phyloP scores from a whole-genome alignment of 2,797 vertebrate genomes.

The Melanotaenia pygmaea region DNA sequence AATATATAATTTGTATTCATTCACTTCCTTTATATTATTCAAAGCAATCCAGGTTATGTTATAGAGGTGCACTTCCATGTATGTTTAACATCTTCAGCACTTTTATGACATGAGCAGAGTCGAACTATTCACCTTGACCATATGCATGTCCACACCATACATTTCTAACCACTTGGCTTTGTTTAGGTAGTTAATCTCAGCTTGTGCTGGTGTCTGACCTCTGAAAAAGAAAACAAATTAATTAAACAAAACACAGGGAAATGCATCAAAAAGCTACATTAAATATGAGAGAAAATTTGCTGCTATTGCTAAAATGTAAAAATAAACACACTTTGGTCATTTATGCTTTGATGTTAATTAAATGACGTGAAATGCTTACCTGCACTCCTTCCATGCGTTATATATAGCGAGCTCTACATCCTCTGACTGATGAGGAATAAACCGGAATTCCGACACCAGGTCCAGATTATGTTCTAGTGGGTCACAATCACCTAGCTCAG shows the following conservation, averaged over 20 bases:
- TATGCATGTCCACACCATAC: conserved; percentile 99
- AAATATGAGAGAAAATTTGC: not conserved
- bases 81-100: conserved; percentile 5
- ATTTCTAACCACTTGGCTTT: conserved; percentile 99
- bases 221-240: conserved; percentile 71
- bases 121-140: conserved; percentile 89
- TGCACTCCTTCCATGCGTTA: conserved; percentile 96
- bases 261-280: not conserved
- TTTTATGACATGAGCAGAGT: not conserved
- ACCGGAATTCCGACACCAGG: conserved; percentile 96
- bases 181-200: conserved; percentile 98
- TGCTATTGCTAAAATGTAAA: too few species aligned
- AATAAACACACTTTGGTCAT: too few species aligned
- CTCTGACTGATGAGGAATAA: conserved; percentile 92
- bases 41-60: not conserved
- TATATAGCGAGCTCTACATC: conserved; percentile 92
- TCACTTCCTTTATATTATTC: conserved; percentile 46
- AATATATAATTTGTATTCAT: conserved; percentile 16
- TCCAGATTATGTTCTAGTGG: conserved; percentile 90
- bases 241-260: not conserved
- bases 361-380: conserved; percentile 74
- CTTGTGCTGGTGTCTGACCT: conserved; percentile 94
- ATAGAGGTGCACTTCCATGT: not conserved
- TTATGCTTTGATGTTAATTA: too few species aligned
- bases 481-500: conserved; percentile 95